Conservation (phyloP, 2,888 invertebrate species). For the Meloe dianella region DNA sequence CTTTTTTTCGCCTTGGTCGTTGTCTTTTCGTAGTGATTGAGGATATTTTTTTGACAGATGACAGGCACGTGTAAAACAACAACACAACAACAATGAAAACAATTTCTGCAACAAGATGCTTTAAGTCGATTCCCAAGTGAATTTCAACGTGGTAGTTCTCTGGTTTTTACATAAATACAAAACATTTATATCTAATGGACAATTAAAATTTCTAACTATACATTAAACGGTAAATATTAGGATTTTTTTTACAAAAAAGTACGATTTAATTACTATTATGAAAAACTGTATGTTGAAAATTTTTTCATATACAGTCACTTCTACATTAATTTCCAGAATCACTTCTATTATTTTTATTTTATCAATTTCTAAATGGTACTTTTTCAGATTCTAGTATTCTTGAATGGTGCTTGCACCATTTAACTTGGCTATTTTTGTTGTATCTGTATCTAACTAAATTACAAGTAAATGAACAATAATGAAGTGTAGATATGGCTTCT, state of each 20-base stretch:
- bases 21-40: constrained; percentile 30
- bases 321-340: background rate
- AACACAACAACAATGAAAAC: constrained; percentile 17
- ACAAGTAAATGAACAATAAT: constrained; percentile 46
- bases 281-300: too few species aligned
- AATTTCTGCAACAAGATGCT: constrained; percentile 26
- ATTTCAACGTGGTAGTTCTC: constrained; percentile 8
- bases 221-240: too few species aligned
- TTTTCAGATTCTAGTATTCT: background rate
- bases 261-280: too few species aligned
- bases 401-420: constrained; percentile 40
- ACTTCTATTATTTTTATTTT: background rate
- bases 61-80: constrained; percentile 47
- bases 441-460: constrained; percentile 37
- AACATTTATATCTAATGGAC: too few species aligned
- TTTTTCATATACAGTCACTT: background rate
- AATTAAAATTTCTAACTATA: too few species aligned
- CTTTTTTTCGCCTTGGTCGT: background rate
- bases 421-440: constrained; percentile 43
- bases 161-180: too few species aligned
- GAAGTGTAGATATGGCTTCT: constrained; percentile 43
- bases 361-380: background rate
- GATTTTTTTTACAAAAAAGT: too few species aligned
- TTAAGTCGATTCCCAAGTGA: constrained; percentile 29
- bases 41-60: constrained; percentile 46